These are phyloP conservation scores for Bungarus multicinctus DNA, from an alignment of 2,113 vertebrate genomes.

Conservation along the genomic window DNA sequence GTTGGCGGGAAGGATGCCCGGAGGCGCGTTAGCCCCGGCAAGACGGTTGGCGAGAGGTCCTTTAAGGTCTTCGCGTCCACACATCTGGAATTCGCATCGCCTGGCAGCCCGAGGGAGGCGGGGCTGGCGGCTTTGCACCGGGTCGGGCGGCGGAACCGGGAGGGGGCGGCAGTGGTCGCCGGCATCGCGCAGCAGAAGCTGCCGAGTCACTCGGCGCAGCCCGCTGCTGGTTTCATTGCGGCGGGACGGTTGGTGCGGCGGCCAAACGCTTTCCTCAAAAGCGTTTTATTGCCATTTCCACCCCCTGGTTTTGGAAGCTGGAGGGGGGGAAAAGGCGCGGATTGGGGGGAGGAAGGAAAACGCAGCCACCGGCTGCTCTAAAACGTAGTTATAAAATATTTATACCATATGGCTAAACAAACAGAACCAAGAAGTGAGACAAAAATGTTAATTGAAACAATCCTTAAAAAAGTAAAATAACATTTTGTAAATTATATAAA, in stretches of 20 bases:
- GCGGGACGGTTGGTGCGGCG: background rate
- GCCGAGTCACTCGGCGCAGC: background rate
- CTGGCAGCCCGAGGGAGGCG: background rate
- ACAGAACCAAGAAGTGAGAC: too few relatives aligned
- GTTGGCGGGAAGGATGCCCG: background rate
- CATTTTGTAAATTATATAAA: too few relatives aligned
- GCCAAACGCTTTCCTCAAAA: background rate
- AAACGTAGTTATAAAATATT: background rate
- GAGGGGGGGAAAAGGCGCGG: background rate
- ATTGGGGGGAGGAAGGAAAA: background rate
- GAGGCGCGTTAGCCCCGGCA: background rate
- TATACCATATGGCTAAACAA: too few relatives aligned
- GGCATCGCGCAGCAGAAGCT: background rate
- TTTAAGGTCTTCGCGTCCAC: background rate
- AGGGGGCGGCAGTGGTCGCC: background rate
- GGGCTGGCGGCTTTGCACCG: background rate
- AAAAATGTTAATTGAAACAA: too few relatives aligned
- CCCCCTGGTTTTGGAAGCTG: background rate
- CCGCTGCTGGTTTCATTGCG: background rate
- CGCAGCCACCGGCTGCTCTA: too few relatives aligned
- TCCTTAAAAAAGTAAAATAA: too few relatives aligned
- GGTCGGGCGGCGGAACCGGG: background rate
- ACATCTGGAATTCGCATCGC: conserved; percentile 25
- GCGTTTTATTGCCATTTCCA: background rate
- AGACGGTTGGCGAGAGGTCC: conserved; percentile 8